Base-by-base conservation (phyloP, 2,888 invertebrate species). In the Meloe dianella region DNA sequence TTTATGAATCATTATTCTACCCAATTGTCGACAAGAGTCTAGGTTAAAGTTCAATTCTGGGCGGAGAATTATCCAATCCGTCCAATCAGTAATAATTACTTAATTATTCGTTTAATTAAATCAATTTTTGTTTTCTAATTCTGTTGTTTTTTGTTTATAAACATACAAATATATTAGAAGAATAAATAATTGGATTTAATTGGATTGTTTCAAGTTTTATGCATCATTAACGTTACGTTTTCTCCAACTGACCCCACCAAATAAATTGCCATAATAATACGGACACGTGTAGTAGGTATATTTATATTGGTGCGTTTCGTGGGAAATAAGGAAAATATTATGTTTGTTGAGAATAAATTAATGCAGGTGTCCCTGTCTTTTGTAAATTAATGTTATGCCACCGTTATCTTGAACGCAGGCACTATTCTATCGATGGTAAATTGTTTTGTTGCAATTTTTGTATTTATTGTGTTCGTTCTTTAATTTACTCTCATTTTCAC, bases 31-130 rank as follows among this genome's bases (percentile, higher is more conserved):
- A 62, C 72, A 69, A 68, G 73, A 71, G 68, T 63, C 57, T 56
- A 61, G 75, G 75, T 74, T 71, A 75, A 73, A 75, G 76, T 71
- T 75, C 74, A 65, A 35, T 30, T 58, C 62, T 64, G 73, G 76
- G 76, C 76, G 76, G 74, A 63, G 68, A 69, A 38, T 57, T 68
- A 73, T 73, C 27, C 24, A 54, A 27, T 24, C 27, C 27, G 2
- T 12, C 54, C 60, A 60, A 60, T 60, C 38, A 27, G 8, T 60
- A 22, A 14, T 58, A 27, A 58, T 58, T 22, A 29, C n/a, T 8
- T 27, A 12, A 29, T 58, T 41, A 6, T 41, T 7, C 2, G 41
- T 17, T 41, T 41, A 41, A 41, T 41, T 41, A 41, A 35, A 35
- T n/a, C n/a, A n/a, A n/a, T n/a, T n/a, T n/a, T n/a, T n/a, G n/a